Percentiles rank a stretch among this genome's conserved stretches.
Conservation (phyloP, 2,797 vertebrate species). For the Martes flavigula region DNA sequence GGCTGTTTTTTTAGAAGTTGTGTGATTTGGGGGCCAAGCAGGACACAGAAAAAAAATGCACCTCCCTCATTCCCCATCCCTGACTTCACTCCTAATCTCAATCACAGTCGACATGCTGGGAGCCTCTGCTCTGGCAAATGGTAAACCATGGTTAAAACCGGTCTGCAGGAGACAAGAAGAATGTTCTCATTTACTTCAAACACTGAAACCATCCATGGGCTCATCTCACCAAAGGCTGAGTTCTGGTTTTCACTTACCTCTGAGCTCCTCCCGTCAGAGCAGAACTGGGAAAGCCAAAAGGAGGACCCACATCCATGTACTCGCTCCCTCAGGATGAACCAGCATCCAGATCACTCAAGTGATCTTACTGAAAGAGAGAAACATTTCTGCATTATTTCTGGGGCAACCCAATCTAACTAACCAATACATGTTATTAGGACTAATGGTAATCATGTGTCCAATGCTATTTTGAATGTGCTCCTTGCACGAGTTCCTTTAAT, state of each 20-base stretch:
- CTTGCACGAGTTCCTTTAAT: not conserved
- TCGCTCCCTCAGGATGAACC: not conserved
- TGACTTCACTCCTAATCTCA: not conserved
- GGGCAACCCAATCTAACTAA: not conserved
- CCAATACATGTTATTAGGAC: not conserved
- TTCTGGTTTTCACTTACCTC: not conserved
- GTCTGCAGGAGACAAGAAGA: not conserved
- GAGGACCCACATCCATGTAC: fast-evolving
- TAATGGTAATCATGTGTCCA: not conserved
- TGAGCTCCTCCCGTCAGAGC: not conserved
- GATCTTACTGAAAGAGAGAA: not conserved
- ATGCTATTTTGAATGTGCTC: not conserved
- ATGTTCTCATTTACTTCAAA: not conserved
- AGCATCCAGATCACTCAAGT: not conserved
- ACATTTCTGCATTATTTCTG: not conserved
- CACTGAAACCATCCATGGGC: not conserved
- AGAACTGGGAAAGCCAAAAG: not conserved
- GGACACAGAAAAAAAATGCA: not conserved
- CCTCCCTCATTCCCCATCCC: not conserved
- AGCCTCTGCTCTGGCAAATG: not conserved
- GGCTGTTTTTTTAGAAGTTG: not conserved
- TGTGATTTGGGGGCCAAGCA: not conserved
- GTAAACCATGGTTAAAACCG: not conserved
- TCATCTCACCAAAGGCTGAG: not conserved
- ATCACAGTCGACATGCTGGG: not conserved